These are phyloP conservation scores for Microlaimidae sp. DNA, from an alignment of 2,888 invertebrate species.

Conservation along the genomic window DNA sequence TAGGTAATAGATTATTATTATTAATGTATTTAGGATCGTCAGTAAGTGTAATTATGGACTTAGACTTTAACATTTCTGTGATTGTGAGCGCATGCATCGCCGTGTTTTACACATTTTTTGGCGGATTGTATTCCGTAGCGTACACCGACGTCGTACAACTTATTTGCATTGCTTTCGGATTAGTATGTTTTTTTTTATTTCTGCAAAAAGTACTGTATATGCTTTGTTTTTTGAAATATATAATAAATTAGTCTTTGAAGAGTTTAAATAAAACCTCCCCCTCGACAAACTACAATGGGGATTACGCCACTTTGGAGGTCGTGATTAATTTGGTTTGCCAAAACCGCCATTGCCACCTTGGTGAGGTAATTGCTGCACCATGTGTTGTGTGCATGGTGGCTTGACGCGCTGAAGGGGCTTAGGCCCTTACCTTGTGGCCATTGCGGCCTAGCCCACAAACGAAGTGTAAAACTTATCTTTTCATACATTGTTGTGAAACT, in stretches of 20 bases:
- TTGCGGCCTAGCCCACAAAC: no score
- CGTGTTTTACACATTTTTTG: constrained; percentile 88
- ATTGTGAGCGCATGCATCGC: constrained; percentile 83
- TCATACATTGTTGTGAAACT: no score
- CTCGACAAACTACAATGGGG: no score
- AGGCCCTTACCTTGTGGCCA: no score
- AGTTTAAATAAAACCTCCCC: background rate
- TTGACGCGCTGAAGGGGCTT: no score
- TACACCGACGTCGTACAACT: constrained; percentile 93
- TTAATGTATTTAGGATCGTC: constrained; percentile 55
- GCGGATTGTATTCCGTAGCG: constrained; percentile 86
- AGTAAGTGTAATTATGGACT: constrained; percentile 78
- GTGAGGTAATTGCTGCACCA: no score
- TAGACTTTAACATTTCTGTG: constrained; percentile 74
- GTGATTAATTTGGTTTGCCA: no score
- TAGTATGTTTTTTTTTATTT: no score
- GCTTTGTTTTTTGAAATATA: background rate
- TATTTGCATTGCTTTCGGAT: constrained; percentile 83
- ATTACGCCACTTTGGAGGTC: no score
- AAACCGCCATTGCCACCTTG: no score
- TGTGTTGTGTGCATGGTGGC: no score
- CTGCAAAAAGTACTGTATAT: background rate
- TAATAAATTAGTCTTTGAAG: background rate
- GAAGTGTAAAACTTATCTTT: no score
- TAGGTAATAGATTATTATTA: background rate